Evolutionary conservation across 1,140 invertebrate genomes (phyloP).

Genomic region (Coptotermes formosanus): DNA sequence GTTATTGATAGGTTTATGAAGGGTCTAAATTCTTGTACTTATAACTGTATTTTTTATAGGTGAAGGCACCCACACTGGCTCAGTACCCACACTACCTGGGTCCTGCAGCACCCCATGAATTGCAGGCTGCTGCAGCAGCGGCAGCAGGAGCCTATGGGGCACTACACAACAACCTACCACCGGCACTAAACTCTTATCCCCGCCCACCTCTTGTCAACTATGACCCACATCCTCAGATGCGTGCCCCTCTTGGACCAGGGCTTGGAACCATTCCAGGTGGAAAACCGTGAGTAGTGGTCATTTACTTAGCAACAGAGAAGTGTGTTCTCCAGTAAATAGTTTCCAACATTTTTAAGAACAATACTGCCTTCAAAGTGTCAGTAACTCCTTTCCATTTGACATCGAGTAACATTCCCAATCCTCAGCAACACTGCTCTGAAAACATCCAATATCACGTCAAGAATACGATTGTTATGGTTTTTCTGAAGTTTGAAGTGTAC

Average conservation of each 20-base stretch:
- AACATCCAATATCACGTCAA: too few relatives aligned
- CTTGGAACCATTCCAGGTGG: conserved; percentile 73
- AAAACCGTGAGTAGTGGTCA: conserved; percentile 77
- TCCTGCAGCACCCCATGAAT: conserved; percentile 50
- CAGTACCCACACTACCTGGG: conserved; percentile 62
- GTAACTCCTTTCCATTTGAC: too few relatives aligned
- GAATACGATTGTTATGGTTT: background rate
- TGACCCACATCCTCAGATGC: conserved; percentile 67
- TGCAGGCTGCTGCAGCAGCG: conserved; percentile 43
- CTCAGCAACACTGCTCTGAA: too few relatives aligned
- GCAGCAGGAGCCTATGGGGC: conserved; percentile 43
- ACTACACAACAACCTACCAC: conserved; percentile 45
- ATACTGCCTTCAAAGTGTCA: too few relatives aligned
- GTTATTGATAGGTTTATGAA: too few relatives aligned
- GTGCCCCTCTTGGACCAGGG: conserved; percentile 62
- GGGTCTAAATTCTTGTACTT: background rate
- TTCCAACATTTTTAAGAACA: too few relatives aligned
- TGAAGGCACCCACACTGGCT: conserved; percentile 49
- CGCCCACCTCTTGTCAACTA: conserved; percentile 54
- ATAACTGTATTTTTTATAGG: background rate
- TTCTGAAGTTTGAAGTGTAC: too few relatives aligned
- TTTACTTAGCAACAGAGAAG: background rate
- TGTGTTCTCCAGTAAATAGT: background rate
- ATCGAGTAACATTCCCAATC: too few relatives aligned
- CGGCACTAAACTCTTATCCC: conserved; percentile 42